phyloP scores from a whole-genome alignment of 1,140 invertebrate species.

The Lordiphosa mommai region DNA sequence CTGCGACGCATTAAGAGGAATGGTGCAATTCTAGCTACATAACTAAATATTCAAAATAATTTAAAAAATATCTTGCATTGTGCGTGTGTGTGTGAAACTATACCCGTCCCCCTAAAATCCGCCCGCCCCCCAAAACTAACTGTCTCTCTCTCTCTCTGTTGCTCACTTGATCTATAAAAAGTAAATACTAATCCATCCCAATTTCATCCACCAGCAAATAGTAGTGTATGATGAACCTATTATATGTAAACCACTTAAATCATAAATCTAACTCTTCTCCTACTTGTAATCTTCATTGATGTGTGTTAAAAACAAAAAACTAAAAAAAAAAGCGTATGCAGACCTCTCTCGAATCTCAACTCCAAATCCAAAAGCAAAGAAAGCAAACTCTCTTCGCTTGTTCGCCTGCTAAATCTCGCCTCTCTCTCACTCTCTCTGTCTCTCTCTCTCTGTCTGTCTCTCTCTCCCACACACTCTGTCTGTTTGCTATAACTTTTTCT shows the following conservation, averaged over 20 bases:
- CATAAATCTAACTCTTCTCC: neutral
- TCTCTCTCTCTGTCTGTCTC: neutral
- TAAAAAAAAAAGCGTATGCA: slow-evolving; percentile 26
- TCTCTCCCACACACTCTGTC: neutral
- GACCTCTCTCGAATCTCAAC: neutral
- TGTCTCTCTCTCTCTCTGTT: slow-evolving; percentile 3
- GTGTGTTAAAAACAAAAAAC: no score
- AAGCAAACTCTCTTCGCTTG: slow-evolving; percentile 4
- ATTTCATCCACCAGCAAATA: slow-evolving; percentile 23
- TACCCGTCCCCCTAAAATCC: neutral
- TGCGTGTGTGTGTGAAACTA: slow-evolving; percentile 21
- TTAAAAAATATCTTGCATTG: slow-evolving; percentile 32
- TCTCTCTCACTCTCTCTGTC: slow-evolving; percentile 21
- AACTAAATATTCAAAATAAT: slow-evolving; percentile 17
- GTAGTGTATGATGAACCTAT: slow-evolving; percentile 1
- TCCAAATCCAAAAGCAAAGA: slow-evolving; percentile 7
- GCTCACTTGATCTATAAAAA: slow-evolving; percentile 7
- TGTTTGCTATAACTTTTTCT: slow-evolving; percentile 5
- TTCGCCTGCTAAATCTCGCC: slow-evolving; percentile 32
- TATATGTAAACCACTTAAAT: neutral
- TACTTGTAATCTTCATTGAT: slow-evolving; percentile 17
- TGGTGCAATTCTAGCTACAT: slow-evolving; percentile 52
- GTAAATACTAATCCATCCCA: slow-evolving; percentile 34
- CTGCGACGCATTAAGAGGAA: slow-evolving; percentile 94
- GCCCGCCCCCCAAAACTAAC: neutral